phyloP scores from a whole-genome alignment of 2,888 invertebrate species.

The Oscheius sp. region DNA sequence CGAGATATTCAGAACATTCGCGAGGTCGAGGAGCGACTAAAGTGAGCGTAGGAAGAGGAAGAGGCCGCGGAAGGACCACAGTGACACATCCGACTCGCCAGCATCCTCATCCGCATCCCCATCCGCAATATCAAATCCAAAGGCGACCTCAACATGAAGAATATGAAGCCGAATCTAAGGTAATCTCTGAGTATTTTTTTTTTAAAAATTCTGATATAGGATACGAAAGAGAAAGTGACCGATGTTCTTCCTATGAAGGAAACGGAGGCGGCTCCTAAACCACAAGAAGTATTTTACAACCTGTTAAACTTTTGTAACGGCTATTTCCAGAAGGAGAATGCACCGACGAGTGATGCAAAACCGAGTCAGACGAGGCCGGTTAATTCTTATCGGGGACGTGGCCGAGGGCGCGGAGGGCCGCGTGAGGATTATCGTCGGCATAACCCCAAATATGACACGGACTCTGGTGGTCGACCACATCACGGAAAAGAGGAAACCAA shows the following conservation, averaged over 20 bases:
- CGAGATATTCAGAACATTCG: not conserved
- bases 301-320: not conserved
- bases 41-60: constrained; percentile 18
- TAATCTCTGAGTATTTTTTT: no score
- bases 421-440: constrained; percentile 13
- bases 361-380: not conserved
- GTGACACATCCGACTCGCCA: constrained; percentile 9
- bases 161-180: not conserved
- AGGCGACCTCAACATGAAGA: constrained; percentile 16
- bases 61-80: constrained; percentile 22
- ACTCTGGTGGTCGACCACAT: not conserved
- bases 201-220: not conserved
- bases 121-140: constrained; percentile 41
- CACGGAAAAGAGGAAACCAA: constrained; percentile 32
- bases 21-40: not conserved
- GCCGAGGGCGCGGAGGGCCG: constrained; percentile 21
- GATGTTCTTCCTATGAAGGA: no score
- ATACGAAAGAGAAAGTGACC: not conserved
- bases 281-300: not conserved
- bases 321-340: not conserved
- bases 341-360: not conserved
- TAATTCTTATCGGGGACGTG: constrained; percentile 14
- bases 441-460: not conserved
- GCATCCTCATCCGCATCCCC: constrained; percentile 20
- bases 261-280: no score